Evolutionary conservation across 2,888 invertebrate species (phyloP), one percentile per base, ranked within the genome.

Genomic region (Drosophila koepferae): DNA sequence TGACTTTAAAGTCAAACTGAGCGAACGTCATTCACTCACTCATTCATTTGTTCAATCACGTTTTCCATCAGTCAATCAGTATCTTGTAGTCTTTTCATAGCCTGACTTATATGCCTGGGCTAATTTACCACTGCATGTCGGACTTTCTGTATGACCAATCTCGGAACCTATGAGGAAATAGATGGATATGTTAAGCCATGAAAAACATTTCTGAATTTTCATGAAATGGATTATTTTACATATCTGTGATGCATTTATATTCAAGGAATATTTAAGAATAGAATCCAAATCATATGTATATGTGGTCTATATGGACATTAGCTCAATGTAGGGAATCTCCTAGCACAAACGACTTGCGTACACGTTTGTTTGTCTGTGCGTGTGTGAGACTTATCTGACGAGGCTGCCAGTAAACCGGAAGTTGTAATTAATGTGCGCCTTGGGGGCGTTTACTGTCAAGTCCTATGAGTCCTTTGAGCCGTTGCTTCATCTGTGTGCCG

Each of bases 381-480:
- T 63, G 66, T 63, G 43, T 43, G 43, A 10, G 43, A 14, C 18
- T 66, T 73, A 81, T 77, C 77, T 67, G 72, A 63, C 64, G 59
- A 63, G 46, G 55, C 63, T 75, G 63, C 64, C 67, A 72, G 66
- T 68, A 65, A 69, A 67, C 88, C 85, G 89, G 86, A 86, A 89
- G 86, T 90, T 79, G 87, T 89, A 86, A 86, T 86, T 86, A 86
- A 86, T 90, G 90, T 72, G 84, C 71, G 77, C 86, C 87, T 81
- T 56, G 80, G 81, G 86, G 88, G 82, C 90, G 86, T 85, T 89
- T 77, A 67, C 74, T 54, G 71, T 58, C 84, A 71, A 54, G 70
- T 76, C 73, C 82, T 74, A 56, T 53, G 59, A 54, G 69, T 81
- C 72, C 73, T 74, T 51, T 51, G 31, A 34, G 49, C 12, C 49